phyloP scores from a whole-genome alignment of 2,797 vertebrate genomes.

The Ptychadena robeensis region DNA sequence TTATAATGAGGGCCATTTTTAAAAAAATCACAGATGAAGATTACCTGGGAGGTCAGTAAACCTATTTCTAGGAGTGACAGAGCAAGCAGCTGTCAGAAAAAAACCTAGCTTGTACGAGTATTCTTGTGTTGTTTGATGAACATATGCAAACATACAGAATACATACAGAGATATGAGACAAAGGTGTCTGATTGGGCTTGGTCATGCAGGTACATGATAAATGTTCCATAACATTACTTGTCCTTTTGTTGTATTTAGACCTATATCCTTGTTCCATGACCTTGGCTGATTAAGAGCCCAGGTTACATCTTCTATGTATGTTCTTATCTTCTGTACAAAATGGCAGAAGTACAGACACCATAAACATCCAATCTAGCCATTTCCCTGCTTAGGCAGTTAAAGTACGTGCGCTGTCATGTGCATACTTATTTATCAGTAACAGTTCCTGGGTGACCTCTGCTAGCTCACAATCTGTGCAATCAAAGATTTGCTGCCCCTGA shows the following conservation, averaged over 20 bases:
- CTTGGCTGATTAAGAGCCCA: background rate
- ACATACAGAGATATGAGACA: too few relatives aligned
- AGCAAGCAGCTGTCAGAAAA: too few relatives aligned
- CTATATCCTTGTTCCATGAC: background rate
- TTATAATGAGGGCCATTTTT: too few relatives aligned
- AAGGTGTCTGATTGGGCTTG: background rate
- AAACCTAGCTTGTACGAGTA: too few relatives aligned
- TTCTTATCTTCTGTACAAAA: background rate
- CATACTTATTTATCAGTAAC: constrained; percentile 23
- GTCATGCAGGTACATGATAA: background rate
- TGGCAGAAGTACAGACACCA: background rate
- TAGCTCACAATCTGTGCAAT: constrained; percentile 43
- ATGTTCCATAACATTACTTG: background rate
- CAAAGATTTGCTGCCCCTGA: constrained; percentile 48
- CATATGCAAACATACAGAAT: too few relatives aligned
- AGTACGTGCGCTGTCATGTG: background rate
- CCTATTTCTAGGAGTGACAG: too few relatives aligned
- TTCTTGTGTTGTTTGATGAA: too few relatives aligned
- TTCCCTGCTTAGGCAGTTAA: background rate
- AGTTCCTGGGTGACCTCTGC: constrained; percentile 38
- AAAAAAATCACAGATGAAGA: too few relatives aligned
- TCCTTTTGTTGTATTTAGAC: background rate
- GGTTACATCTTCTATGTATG: constrained; percentile 5
- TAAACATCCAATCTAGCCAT: background rate
- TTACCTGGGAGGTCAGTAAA: too few relatives aligned